Base-by-base conservation (phyloP, 2,888 invertebrate species). In the Nesidiocoris tenuis region DNA sequence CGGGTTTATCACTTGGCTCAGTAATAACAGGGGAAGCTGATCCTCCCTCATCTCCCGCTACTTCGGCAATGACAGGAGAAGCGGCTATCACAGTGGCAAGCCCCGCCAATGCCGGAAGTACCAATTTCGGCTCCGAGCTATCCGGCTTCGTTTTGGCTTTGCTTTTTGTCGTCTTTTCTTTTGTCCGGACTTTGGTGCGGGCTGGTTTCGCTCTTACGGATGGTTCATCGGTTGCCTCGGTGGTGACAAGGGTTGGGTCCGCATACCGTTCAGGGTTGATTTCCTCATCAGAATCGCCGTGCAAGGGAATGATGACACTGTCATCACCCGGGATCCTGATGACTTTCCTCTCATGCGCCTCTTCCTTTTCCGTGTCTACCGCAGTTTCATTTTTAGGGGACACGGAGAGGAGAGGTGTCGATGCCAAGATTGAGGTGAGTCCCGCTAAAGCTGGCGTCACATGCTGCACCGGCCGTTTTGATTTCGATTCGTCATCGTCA, bases 291-390 rank as follows among this genome's bases (percentile, higher is more conserved):
- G 78, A 78, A 19, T 76, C 76, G n/a, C 79, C 80, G 65, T 80
- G 80, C 18, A 80, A 74, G 18, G 80, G 79, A n/a, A 80, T 77
- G 61, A 80, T 79, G 61, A 80, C 71, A 55, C 77, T 78, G 25
- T 79, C 79, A 54, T 67, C 67, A 66, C 77, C 68, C 16, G 75
- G 75, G 19, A 78, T 79, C 39, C 68, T 72, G 23, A 78, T 77
- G 24, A 63, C 70, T 86, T 12, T 78, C 76, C 22, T 81, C 16
- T 80, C 80, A 77, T 86, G 85, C 71, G 86, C 86, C 18, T 87
- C 87, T 0, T 87, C 85, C 79, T 87, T 86, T 19, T 79, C 79
- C 5, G 80, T 79, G 16, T 76, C 76, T 17, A 86, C 85, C 78
- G 25, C 65, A 16, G 67, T 80, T 19, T 79, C 74, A 9, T 61